Percentiles rank a stretch among this genome's conserved stretches.
Evolutionary conservation across 2,113 vertebrate genomes (phyloP).

Genomic region (Triplophysa tibetana): DNA sequence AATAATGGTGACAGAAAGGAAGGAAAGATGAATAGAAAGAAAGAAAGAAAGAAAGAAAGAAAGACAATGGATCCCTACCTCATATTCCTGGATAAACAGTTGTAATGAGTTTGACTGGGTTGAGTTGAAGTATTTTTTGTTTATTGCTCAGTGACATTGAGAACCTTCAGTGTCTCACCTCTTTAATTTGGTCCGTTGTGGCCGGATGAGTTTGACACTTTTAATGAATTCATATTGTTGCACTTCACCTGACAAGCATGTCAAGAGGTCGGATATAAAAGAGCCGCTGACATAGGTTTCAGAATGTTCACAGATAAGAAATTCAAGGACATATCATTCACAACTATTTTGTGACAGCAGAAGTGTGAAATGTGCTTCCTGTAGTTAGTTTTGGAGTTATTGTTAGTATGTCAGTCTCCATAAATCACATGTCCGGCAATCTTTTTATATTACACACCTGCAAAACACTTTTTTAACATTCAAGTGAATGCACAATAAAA

Average conservation of each 20-base stretch:
- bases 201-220: constrained; percentile 31
- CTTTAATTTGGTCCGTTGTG: constrained; percentile 28
- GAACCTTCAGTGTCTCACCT: constrained; percentile 19
- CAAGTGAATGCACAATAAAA: too few relatives aligned
- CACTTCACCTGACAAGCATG: constrained; percentile 3
- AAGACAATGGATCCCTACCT: background rate
- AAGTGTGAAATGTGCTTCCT: too few relatives aligned
- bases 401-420: too few relatives aligned
- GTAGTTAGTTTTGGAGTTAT: too few relatives aligned
- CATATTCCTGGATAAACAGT: constrained; percentile 8
- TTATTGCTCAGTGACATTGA: constrained; percentile 10
- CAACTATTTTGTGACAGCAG: too few relatives aligned
- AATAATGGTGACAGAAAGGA: too few relatives aligned
- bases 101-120: constrained; percentile 21
- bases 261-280: constrained; percentile 13
- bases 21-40: too few relatives aligned
- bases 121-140: background rate
- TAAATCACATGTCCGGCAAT: too few relatives aligned
- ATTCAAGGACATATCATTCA: too few relatives aligned
- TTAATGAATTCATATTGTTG: constrained; percentile 22
- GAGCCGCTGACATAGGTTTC: background rate
- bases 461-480: too few relatives aligned
- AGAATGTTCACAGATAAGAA: too few relatives aligned
- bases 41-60: background rate
- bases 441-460: too few relatives aligned